Evolutionary conservation across 2,797 vertebrate species (phyloP), one percentile per base, ranked within the genome.

Genomic region (Labeo calbasu): DNA sequence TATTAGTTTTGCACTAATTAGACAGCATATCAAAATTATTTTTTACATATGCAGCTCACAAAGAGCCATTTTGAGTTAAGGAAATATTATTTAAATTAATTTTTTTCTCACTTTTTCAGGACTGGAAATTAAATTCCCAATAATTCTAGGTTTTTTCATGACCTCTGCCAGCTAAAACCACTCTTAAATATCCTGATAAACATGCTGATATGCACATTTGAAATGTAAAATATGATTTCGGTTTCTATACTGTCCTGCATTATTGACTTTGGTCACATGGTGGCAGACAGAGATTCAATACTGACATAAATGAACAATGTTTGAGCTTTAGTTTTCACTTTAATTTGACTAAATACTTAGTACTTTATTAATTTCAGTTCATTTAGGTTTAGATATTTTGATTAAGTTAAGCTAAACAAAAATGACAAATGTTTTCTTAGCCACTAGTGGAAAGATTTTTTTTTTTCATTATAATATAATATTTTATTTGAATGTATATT

Each of bases 261-360:
- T 89, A 23, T 43, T 66, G 6, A 46, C n/a, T 40, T 72, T 77
- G 28, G 65, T 68, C 90, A 90, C 88, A 78, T 69, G 87, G 73
- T 72, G 77, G 88, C 63, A 57, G 51, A 70, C 51, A 66, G 6
- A 46, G 13, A 21, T 63, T 61, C 2, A 61, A 25, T 12, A 13
- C 50, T 75, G 32, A 40, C 51, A 9, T 14, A 11, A 46, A 21
- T 23, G 14, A 36, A 2, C 32, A 36, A 36, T 71, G 68, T 32
- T 72, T 53, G 36, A 28, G 32, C 8, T 69, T 80, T 13, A 65
- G 61, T 65, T 28, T 32, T 2, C 51, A 65, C 25, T 8, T 15
- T 32, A 28, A 63, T 25, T 63, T 32, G 1, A 3, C 19, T 21
- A 55, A 3, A 55, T 1, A 55, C 7, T 21, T 21, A 21, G 28